A percentile compares a stretch with the other conserved stretches of the same genome.
Evolutionary conservation across 2,797 vertebrate genomes (phyloP).

Genomic region (Coregonus suidteri): DNA sequence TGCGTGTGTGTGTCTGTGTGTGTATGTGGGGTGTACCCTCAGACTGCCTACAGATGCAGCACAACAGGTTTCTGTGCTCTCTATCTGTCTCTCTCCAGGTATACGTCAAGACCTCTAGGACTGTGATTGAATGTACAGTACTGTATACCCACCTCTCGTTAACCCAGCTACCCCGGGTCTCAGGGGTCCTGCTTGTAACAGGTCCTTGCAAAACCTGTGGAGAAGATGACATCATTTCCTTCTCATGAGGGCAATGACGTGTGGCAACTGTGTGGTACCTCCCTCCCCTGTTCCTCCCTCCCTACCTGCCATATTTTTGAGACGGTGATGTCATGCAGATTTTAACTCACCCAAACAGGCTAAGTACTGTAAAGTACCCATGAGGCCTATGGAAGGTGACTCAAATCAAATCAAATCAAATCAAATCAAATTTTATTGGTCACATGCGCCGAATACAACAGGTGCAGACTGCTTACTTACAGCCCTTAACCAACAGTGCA

Average conservation of each 20-base stretch:
- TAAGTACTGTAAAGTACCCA: constrained; percentile 68
- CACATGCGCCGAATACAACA: too few relatives aligned
- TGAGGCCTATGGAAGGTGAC: constrained; percentile 66
- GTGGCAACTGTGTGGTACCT: constrained; percentile 66
- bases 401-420: too few relatives aligned
- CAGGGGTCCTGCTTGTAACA: constrained; percentile 61
- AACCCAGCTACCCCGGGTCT: not conserved
- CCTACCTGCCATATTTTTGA: constrained; percentile 44
- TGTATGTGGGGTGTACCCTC: constrained; percentile 12
- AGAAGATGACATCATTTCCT: constrained; percentile 72
- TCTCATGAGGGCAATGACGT: constrained; percentile 62
- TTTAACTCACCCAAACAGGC: constrained; percentile 60
- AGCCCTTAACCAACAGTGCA: too few relatives aligned
- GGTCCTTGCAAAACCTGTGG: constrained; percentile 51
- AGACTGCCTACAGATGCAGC: constrained; percentile 22
- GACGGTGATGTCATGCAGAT: constrained; percentile 73
- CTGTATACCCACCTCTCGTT: not conserved
- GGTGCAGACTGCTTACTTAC: too few relatives aligned
- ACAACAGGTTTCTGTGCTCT: constrained; percentile 17
- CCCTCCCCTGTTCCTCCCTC: constrained; percentile 42
- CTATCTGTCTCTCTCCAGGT: constrained; percentile 25
- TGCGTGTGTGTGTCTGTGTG: too few relatives aligned
- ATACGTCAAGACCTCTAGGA: constrained; percentile 31
- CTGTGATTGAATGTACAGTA: constrained; percentile 36
- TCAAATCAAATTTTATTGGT: too few relatives aligned